Percentiles rank a stretch among this genome's conserved stretches.
These are phyloP conservation scores for Apamea epomidion DNA, from an alignment of 2,888 invertebrate genomes.

Conservation along the genomic window DNA sequence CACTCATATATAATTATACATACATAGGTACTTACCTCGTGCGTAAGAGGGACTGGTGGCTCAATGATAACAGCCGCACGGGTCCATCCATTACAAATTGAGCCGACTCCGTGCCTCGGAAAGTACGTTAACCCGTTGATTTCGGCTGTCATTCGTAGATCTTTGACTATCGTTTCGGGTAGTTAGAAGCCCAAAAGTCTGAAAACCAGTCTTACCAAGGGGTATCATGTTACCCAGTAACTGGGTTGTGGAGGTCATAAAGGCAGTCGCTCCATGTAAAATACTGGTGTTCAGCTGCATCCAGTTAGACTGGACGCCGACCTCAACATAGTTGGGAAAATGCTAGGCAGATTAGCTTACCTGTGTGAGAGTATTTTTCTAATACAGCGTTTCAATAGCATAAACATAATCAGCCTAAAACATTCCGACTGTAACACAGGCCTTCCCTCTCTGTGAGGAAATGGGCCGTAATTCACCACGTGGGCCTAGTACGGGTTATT, in stretches of 20 bases:
- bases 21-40: no score
- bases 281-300: background rate
- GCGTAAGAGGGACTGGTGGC: no score
- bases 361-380: background rate
- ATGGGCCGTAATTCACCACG: background rate
- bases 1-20: no score
- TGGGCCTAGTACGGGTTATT: background rate
- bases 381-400: background rate
- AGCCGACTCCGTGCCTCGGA: background rate
- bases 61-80: no score
- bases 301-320: background rate
- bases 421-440: background rate
- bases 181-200: background rate
- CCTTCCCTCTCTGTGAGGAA: background rate
- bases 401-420: background rate
- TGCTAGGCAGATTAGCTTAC: no score
- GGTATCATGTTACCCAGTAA: background rate
- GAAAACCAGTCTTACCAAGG: background rate
- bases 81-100: no score
- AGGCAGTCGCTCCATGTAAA: background rate
- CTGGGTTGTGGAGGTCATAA: background rate
- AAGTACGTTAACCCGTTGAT: background rate
- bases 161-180: background rate
- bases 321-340: background rate
- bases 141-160: background rate